Evolutionary conservation across 1,140 invertebrate species (phyloP), one percentile per base, ranked within the genome.

Genomic region (Pogonomyrmex barbatus): DNA sequence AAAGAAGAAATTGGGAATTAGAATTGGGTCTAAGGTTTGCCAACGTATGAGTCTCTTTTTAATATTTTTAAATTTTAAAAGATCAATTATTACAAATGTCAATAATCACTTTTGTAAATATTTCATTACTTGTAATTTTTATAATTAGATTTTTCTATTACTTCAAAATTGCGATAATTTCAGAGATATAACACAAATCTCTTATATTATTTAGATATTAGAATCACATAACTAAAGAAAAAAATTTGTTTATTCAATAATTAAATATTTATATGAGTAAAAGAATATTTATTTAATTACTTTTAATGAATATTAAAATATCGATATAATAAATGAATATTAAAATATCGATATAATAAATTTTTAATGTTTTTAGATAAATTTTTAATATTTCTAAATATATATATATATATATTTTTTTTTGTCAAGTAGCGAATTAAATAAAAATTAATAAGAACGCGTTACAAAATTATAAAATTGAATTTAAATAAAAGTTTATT

Each of bases 121-220:
- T 8, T 71, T 47, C 5, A 17, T 39, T 39, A 47, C 14, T 56
- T 14, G n/a, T 73, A 73, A 73, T 54, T n/a, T 75, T 75, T 56
- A 56, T 56, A 42, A 56, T 42, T 12, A 6, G 42, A 14, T 75
- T 75, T 75, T 56, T 17, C n/a, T 10, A 56, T 75, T 12, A 39
- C 12, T 56, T 75, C 5, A 24, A 56, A 71, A 9, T 17, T n/a
- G 4, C 2, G 3, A 4, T 0, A 9, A 14, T 9, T 14, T 4
- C 30, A 75, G 5, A 75, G 12, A 6, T 39, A 24, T 42, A 9
- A 58, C n/a, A 75, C 24, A 54, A 54, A 73, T 30, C 4, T 36
- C 24, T 24, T 24, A 24, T 24, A 4, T 60, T 9, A 33, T 12
- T 60, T 60, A 60, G 12, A 39, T 2, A 5, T 5, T 6, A 2